Percentiles rank a stretch among this genome's conserved stretches.
These are phyloP conservation scores for Pocillopora damicornis DNA, from an alignment of 64 coral and sea anemone genomes.

Conservation along the genomic window DNA sequence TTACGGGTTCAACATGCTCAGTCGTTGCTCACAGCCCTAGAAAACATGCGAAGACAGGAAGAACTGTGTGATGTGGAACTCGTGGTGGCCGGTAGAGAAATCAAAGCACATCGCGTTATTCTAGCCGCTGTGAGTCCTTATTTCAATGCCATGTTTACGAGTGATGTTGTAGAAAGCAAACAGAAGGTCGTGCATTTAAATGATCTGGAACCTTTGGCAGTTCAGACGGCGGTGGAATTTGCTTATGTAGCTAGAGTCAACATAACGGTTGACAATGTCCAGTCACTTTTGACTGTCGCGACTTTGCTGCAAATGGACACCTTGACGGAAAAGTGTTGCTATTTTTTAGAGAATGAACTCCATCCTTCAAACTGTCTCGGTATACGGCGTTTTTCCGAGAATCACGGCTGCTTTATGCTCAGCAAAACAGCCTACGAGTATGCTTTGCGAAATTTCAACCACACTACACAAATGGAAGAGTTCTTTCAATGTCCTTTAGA, in stretches of 20 bases:
- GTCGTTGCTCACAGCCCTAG: conserved; percentile 21
- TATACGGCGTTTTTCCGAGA: conserved; percentile 77
- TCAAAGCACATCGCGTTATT: conserved; percentile 83
- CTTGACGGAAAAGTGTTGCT: conserved; percentile 62
- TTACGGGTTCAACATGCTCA: conserved; percentile 9
- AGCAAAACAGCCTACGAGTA: conserved; percentile 64
- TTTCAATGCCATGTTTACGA: conserved; percentile 94
- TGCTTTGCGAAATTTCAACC: conserved; percentile 76
- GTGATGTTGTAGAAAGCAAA: conserved; percentile 68
- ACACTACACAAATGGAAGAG: conserved; percentile 71
- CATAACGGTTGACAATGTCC: conserved; percentile 80
- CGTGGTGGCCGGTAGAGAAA: conserved; percentile 65
- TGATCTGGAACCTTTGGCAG: conserved; percentile 71
- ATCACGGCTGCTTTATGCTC: conserved; percentile 62
- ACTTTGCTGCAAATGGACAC: conserved; percentile 77
- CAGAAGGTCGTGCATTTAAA: conserved; percentile 70
- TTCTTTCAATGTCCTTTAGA: conserved; percentile 62
- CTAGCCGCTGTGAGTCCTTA: conserved; percentile 91
- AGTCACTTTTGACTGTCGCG: conserved; percentile 75
- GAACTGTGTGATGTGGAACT: conserved; percentile 88
- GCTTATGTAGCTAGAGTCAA: conserved; percentile 73
- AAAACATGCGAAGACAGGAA: conserved; percentile 72
- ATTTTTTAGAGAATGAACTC: conserved; percentile 78
- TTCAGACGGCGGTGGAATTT: conserved; percentile 60
- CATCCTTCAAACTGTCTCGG: conserved; percentile 91